These are phyloP conservation scores for Corythornis madagascariensis DNA, from an alignment of 2,113 vertebrate species.

Conservation along the genomic window DNA sequence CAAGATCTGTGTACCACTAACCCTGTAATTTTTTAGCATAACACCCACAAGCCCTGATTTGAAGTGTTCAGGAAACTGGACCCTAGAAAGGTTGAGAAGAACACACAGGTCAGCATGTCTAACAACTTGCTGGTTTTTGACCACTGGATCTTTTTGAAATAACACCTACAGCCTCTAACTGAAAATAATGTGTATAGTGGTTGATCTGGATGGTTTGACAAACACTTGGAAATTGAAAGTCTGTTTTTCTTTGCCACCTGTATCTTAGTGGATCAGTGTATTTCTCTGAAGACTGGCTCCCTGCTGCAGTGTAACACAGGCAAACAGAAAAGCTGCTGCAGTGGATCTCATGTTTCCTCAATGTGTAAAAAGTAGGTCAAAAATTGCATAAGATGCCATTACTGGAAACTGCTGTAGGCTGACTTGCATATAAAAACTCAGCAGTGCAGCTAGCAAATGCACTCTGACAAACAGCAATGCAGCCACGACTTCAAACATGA, in stretches of 20 bases:
- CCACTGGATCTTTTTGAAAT: not conserved
- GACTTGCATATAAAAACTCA: constrained; percentile 44
- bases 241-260: not conserved
- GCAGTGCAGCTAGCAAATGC: constrained; percentile 45
- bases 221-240: not conserved
- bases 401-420: constrained; percentile 63
- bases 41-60: too few species aligned
- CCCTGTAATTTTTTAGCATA: not conserved
- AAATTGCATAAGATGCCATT: constrained; percentile 65
- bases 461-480: constrained; percentile 54
- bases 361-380: constrained; percentile 55
- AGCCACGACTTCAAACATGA: constrained; percentile 7
- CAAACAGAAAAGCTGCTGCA: constrained; percentile 17
- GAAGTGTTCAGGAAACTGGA: not conserved
- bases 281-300: not conserved
- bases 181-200: not conserved
- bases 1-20: not conserved
- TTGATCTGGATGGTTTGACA: not conserved
- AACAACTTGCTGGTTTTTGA: not conserved
- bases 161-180: not conserved
- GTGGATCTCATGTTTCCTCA: not conserved
- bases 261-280: not conserved
- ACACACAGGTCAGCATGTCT: not conserved
- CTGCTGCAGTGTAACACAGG: not conserved
- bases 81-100: not conserved